A percentile compares a stretch with the other conserved stretches of the same genome.
Evolutionary conservation across 2,113 vertebrate genomes (phyloP).

Genomic region (Plectropomus leopardus): DNA sequence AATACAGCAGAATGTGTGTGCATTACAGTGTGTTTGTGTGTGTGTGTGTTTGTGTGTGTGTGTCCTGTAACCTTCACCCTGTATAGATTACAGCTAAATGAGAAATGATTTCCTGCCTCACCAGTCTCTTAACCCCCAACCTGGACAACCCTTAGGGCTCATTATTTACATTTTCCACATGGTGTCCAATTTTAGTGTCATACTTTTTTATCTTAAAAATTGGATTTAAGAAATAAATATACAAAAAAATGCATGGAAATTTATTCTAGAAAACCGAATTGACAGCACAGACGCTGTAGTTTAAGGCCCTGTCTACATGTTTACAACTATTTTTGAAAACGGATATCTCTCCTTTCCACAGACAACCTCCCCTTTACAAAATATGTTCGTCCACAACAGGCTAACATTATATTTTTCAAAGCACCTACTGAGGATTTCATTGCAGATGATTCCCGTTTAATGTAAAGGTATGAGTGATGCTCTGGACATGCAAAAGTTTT

Average conservation of each 20-base stretch:
- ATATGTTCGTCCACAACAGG: too few relatives aligned
- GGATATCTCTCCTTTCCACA: too few relatives aligned
- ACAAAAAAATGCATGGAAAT: neutral
- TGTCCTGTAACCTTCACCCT: conserved; percentile 70
- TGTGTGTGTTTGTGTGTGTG: conserved; percentile 35
- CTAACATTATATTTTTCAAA: too few relatives aligned
- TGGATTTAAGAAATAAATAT: neutral
- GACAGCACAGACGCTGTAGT: too few relatives aligned
- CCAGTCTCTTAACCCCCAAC: conserved; percentile 62
- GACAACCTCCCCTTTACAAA: too few relatives aligned
- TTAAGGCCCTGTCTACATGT: too few relatives aligned
- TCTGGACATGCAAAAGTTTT: too few relatives aligned
- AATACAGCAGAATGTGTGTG: conserved; percentile 28
- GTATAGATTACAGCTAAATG: conserved; percentile 48
- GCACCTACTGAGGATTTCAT: too few relatives aligned
- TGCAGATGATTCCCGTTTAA: too few relatives aligned
- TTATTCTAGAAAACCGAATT: neutral
- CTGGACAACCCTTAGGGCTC: conserved; percentile 17
- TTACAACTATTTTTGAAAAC: too few relatives aligned
- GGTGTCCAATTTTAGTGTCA: too few relatives aligned
- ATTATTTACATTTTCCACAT: conserved; percentile 13
- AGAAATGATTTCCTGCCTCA: conserved; percentile 71
- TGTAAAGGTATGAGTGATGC: too few relatives aligned
- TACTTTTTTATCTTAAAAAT: neutral
- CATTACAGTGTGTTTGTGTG: conserved; percentile 9